phyloP scores from a whole-genome alignment of 2,113 vertebrate genomes.

The Petroica traversi region DNA sequence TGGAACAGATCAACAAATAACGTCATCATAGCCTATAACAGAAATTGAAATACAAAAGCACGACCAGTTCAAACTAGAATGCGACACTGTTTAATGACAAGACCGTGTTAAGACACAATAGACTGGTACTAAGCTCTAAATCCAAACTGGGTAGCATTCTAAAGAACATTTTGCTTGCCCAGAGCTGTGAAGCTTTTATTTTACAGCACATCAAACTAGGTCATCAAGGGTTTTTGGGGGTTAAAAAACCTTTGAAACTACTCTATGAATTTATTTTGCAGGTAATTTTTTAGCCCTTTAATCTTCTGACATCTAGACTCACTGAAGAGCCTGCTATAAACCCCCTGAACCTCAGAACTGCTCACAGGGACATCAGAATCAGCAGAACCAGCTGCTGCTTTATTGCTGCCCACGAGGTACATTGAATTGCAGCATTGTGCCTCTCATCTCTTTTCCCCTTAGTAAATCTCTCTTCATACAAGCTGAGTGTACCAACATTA shows the following conservation, averaged over 20 bases:
- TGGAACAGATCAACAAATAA: not conserved
- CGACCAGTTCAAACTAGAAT: not conserved
- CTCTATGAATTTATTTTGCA: not conserved
- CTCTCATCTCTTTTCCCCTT: not conserved
- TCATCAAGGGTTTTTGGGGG: not conserved
- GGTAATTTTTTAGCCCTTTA: not conserved
- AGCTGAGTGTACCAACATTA: not conserved
- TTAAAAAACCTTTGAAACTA: not conserved
- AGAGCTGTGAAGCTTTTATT: not conserved
- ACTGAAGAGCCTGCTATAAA: not conserved
- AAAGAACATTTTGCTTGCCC: not conserved
- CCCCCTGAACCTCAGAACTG: not conserved
- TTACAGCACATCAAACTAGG: not conserved
- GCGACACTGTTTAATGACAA: not conserved
- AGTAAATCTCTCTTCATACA: not conserved
- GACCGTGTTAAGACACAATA: not conserved
- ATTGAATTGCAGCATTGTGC: not conserved
- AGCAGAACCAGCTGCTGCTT: not conserved
- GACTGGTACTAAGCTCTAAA: not conserved
- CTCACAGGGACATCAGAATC: not conserved
- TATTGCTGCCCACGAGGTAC: not conserved
- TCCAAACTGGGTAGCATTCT: not conserved
- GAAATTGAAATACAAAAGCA: not conserved
- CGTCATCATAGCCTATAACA: rapidly evolving
- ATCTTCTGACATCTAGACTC: not conserved